Percentiles rank a stretch among this genome's conserved stretches.
These are phyloP conservation scores for Athene noctua DNA, from an alignment of 2,113 vertebrate genomes.

Conservation along the genomic window DNA sequence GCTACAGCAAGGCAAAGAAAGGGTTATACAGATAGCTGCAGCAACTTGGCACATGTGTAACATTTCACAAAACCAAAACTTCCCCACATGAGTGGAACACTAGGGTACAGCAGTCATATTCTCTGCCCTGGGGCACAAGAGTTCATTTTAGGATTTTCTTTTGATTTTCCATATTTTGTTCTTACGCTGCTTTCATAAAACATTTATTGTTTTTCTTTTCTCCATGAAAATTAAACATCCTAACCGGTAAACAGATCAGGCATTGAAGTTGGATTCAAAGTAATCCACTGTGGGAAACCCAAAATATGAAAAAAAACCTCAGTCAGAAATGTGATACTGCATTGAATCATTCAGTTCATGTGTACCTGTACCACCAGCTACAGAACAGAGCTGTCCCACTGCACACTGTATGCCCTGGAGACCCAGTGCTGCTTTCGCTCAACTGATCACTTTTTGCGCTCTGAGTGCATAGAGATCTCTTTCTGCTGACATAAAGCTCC, in stretches of 20 bases:
- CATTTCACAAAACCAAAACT: neutral
- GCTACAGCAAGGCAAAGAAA: neutral
- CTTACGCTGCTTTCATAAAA: slow-evolving; percentile 30
- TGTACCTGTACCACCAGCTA: neutral
- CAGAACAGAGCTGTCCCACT: neutral
- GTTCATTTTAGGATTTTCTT: slow-evolving; percentile 38
- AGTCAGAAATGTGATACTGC: neutral
- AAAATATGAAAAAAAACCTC: neutral
- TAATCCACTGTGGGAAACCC: neutral
- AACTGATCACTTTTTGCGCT: neutral
- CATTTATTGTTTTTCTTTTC: neutral
- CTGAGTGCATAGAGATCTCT: neutral
- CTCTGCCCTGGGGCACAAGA: neutral
- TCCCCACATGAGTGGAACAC: neutral
- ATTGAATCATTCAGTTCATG: neutral
- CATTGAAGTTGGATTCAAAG: neutral
- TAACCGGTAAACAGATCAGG: slow-evolving; percentile 32
- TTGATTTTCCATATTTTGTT: slow-evolving; percentile 36
- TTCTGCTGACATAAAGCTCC: neutral
- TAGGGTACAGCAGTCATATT: neutral
- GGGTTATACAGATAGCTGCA: neutral
- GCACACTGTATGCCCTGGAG: neutral
- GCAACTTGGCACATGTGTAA: neutral
- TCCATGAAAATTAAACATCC: slow-evolving; percentile 35
- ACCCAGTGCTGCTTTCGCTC: neutral